These are phyloP conservation scores for Pelochelys cantorii DNA, from an alignment of 2,797 vertebrate genomes.

Conservation along the genomic window DNA sequence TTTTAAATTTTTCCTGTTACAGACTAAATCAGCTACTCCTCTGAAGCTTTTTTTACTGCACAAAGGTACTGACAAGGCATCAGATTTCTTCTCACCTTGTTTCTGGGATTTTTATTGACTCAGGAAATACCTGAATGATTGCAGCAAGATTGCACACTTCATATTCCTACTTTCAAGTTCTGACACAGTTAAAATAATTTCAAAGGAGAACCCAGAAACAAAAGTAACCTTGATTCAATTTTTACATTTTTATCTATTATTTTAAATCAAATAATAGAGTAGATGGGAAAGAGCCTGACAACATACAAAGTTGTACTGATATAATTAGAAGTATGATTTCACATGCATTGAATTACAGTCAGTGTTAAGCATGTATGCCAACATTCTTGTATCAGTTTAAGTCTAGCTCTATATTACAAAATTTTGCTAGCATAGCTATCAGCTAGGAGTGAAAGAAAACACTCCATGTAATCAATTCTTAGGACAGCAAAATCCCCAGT, in stretches of 20 bases:
- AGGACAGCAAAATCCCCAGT: neutral
- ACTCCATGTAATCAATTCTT: neutral
- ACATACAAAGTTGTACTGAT: neutral
- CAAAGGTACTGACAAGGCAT: neutral
- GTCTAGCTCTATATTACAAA: neutral
- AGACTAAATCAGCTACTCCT: too few relatives aligned
- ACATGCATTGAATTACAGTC: neutral
- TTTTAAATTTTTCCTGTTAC: too few relatives aligned
- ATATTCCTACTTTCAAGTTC: neutral
- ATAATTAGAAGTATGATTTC: neutral
- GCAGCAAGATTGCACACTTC: neutral
- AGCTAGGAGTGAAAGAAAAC: neutral
- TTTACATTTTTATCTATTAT: neutral
- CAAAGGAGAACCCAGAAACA: neutral
- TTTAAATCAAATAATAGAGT: slow-evolving; percentile 5
- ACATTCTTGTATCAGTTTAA: neutral
- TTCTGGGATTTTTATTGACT: neutral
- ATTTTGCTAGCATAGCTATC: neutral
- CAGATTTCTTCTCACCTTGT: neutral
- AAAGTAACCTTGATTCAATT: neutral
- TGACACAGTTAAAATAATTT: neutral
- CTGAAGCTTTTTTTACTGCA: neutral
- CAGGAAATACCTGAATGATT: neutral
- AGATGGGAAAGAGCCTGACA: neutral
- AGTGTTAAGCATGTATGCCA: neutral